phyloP scores from a whole-genome alignment of 1,140 invertebrate genomes.

The Lerema accius region DNA sequence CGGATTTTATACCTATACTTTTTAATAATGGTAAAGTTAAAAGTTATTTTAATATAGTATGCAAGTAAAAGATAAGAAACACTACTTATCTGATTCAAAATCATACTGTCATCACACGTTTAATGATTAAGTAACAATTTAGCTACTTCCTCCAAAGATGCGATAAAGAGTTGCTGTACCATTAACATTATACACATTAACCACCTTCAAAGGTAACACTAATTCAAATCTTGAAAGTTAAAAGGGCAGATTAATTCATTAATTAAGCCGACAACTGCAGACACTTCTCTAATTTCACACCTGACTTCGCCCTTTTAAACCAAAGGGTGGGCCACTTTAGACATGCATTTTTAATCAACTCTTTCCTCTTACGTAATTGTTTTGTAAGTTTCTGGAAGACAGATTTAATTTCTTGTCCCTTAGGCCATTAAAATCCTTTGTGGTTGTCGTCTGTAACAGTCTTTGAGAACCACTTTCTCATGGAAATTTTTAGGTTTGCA shows the following conservation, averaged over 20 bases:
- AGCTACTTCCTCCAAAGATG: constrained; percentile 1
- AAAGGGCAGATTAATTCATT: constrained; percentile 62
- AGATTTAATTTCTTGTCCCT: constrained; percentile 17
- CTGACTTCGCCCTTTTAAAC: constrained; percentile 60
- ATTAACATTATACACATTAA: constrained; percentile 29
- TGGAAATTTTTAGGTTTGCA: constrained; percentile 10
- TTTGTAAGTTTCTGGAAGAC: constrained; percentile 37
- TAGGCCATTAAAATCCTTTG: constrained; percentile 15
- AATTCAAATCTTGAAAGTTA: constrained; percentile 42
- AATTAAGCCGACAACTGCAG: constrained; percentile 70
- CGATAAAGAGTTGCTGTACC: constrained; percentile 25
- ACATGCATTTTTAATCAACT: constrained; percentile 70
- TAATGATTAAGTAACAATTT: constrained; percentile 9
- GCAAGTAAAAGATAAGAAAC: no score
- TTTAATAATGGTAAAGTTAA: no score
- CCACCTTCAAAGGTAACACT: constrained; percentile 56
- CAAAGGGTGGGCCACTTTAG: constrained; percentile 56
- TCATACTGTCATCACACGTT: no score
- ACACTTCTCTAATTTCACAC: constrained; percentile 69
- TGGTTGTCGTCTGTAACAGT: constrained; percentile 3
- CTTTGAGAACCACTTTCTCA: constrained; percentile 15
- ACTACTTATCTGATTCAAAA: no score
- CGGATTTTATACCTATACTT: no score
- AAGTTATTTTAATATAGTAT: no score
- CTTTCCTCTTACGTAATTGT: constrained; percentile 41